Evolutionary conservation across 2,888 invertebrate genomes (phyloP).

Genomic region (Atrina japonica): DNA sequence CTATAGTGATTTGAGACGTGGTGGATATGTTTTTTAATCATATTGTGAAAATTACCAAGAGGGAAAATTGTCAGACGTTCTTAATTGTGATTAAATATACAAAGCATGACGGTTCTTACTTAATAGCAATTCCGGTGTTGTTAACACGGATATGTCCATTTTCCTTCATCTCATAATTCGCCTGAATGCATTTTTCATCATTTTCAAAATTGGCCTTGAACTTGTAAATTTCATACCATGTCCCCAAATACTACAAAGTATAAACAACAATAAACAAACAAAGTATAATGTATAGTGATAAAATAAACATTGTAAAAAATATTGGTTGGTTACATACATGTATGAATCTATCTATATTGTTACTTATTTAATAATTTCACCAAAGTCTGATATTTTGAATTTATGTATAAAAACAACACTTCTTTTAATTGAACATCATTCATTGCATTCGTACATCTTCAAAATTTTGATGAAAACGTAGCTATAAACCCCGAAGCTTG

Average conservation of each 20-base stretch:
- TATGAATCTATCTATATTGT: no score
- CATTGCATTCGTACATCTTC: no score
- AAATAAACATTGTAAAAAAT: no score
- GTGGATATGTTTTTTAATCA: not conserved
- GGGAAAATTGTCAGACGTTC: not conserved
- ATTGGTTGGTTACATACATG: no score
- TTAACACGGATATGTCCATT: slow-evolving; percentile 62
- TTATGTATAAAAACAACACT: no score
- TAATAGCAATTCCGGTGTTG: slow-evolving; percentile 54
- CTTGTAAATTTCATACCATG: slow-evolving; percentile 62
- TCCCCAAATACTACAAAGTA: slow-evolving; percentile 61
- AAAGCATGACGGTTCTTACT: slow-evolving; percentile 12
- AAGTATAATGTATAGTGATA: not conserved
- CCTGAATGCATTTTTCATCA: slow-evolving; percentile 56
- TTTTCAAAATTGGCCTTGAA: slow-evolving; percentile 60
- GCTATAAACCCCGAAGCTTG: no score
- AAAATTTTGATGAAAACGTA: no score
- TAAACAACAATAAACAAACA: not conserved
- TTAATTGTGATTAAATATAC: not conserved
- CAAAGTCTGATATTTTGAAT: no score
- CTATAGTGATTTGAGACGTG: not conserved
- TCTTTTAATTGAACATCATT: no score
- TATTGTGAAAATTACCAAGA: not conserved
- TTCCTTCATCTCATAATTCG: slow-evolving; percentile 58
- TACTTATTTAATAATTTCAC: no score